phyloP scores from a whole-genome alignment of 2,888 invertebrate genomes.

The Pollenia amentaria region DNA sequence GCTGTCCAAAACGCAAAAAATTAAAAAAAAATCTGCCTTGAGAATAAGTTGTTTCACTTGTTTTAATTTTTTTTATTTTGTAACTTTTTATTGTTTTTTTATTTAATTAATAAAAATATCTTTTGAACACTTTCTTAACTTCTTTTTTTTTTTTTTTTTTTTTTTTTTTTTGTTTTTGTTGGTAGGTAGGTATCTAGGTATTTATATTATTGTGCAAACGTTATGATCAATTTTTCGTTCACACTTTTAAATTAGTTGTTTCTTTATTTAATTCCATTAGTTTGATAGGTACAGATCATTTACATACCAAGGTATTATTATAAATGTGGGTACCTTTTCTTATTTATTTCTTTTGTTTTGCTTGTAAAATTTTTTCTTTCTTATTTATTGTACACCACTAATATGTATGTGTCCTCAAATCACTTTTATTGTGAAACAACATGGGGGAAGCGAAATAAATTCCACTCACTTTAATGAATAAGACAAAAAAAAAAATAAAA shows the following conservation, averaged over 20 bases:
- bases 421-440: constrained; percentile 73
- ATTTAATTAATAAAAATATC: constrained; percentile 4
- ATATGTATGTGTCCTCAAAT: constrained; percentile 68
- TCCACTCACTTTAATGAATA: constrained; percentile 68
- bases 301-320: constrained; percentile 41
- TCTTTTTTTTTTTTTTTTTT: not conserved
- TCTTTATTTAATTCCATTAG: constrained; percentile 58
- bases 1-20: constrained; percentile 53
- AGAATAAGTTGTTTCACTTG: constrained; percentile 35
- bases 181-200: constrained; percentile 3
- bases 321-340: too few species aligned
- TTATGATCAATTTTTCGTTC: constrained; percentile 2
- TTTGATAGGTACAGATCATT: constrained; percentile 44
- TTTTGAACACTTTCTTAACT: constrained; percentile 25
- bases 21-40: constrained; percentile 37
- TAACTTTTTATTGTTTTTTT: constrained; percentile 19
- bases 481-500: constrained; percentile 17
- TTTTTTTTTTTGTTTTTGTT: constrained; percentile 35
- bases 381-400: constrained; percentile 43
- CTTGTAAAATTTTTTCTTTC: constrained; percentile 37
- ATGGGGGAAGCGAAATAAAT: constrained; percentile 70
- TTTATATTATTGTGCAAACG: constrained; percentile 49
- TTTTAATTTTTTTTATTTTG: constrained; percentile 31
- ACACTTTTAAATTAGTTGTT: constrained; percentile 45
- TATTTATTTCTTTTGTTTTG: constrained; percentile 55